A percentile compares a stretch with the other conserved stretches of the same genome.
Evolutionary conservation across 2,113 vertebrate genomes (phyloP).

Genomic region (Larimichthys polyactis): DNA sequence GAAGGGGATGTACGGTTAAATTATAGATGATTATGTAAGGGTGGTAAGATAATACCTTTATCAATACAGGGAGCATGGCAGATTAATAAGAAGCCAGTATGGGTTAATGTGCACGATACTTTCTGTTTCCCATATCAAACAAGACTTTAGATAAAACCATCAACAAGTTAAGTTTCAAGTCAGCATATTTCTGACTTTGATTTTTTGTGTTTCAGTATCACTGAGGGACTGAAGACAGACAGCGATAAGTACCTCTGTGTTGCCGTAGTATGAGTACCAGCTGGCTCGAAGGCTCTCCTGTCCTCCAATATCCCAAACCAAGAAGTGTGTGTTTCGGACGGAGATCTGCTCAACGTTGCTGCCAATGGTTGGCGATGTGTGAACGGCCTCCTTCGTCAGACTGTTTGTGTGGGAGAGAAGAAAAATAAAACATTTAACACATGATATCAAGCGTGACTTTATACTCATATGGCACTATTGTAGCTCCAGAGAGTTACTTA

Average conservation of each 20-base stretch:
- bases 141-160: too few species aligned
- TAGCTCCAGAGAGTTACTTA: constrained; percentile 70
- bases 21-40: constrained; percentile 16
- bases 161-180: too few species aligned
- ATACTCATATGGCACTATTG: too few species aligned
- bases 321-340: constrained; percentile 86
- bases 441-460: neutral
- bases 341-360: constrained; percentile 90
- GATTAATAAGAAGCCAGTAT: neutral
- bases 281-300: constrained; percentile 86
- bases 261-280: constrained; percentile 88
- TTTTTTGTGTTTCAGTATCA: neutral
- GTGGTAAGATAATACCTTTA: neutral
- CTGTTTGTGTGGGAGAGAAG: constrained; percentile 61
- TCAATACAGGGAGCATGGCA: neutral
- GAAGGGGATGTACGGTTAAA: neutral
- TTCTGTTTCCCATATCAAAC: neutral
- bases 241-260: constrained; percentile 84
- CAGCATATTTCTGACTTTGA: neutral
- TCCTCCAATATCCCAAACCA: constrained; percentile 90
- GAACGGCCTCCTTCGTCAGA: constrained; percentile 88
- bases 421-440: neutral
- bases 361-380: constrained; percentile 88
- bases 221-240: neutral
- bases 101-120: neutral